phyloP scores from a whole-genome alignment of 2,113 vertebrate species.

The Kryptolebias marmoratus region DNA sequence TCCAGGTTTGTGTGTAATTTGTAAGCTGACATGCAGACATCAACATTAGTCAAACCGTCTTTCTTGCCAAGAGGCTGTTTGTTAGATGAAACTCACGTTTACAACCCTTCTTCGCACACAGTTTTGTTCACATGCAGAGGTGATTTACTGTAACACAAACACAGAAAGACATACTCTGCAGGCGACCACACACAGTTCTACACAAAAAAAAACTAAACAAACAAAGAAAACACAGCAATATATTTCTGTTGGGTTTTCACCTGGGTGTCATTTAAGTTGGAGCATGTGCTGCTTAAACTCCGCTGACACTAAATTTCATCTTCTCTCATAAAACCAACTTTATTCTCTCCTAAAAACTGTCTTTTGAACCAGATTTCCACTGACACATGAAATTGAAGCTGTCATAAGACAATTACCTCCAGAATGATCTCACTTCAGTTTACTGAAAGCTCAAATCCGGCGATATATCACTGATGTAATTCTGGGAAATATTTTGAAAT shows the following conservation, averaged over 20 bases:
- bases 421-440: slow-evolving; percentile 2
- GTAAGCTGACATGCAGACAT: slow-evolving; percentile 21
- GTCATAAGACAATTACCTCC: slow-evolving; percentile 5
- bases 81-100: slow-evolving; percentile 32
- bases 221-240: slow-evolving; percentile 9
- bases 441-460: slow-evolving; percentile 10
- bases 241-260: slow-evolving; percentile 21
- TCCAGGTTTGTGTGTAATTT: not conserved
- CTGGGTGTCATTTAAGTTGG: slow-evolving; percentile 10
- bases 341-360: slow-evolving; percentile 13
- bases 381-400: slow-evolving; percentile 28
- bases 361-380: slow-evolving; percentile 23
- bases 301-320: slow-evolving; percentile 10
- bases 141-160: slow-evolving; percentile 13
- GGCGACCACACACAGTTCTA: slow-evolving; percentile 38
- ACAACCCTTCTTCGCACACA: slow-evolving; percentile 16
- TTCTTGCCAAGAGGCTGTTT: slow-evolving; percentile 9
- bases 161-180: slow-evolving; percentile 8
- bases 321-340: not conserved
- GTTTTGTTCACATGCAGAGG: not conserved
- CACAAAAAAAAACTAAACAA: not conserved
- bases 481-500: slow-evolving; percentile 17
- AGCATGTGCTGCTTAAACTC: slow-evolving; percentile 1
- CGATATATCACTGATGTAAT: slow-evolving; percentile 24
- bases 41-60: not conserved